phyloP scores from a whole-genome alignment of 2,888 invertebrate genomes.

The Ceriagrion tenellum region DNA sequence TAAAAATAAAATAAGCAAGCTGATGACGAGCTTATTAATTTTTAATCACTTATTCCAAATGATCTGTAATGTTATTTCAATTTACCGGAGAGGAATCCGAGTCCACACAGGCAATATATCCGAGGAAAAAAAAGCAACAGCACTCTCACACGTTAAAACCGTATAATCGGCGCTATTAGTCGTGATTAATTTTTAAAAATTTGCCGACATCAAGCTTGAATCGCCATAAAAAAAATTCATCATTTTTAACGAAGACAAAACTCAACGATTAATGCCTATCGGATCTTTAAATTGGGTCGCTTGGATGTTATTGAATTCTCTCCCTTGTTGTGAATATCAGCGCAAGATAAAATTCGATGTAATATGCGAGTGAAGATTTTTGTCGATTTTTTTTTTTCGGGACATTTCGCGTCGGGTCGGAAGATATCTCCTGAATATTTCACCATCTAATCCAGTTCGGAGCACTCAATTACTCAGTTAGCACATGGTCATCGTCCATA shows the following conservation, averaged over 20 bases:
- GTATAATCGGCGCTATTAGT: neutral
- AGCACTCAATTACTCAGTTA: neutral
- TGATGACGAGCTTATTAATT: neutral
- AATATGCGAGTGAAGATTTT: too few relatives aligned
- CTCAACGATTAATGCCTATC: neutral
- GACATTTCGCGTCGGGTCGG: neutral
- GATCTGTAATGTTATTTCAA: too few relatives aligned
- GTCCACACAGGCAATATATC: neutral
- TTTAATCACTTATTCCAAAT: neutral
- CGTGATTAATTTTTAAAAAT: neutral
- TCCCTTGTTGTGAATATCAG: neutral
- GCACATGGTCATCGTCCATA: neutral
- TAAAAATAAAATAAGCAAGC: neutral
- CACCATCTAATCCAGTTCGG: neutral
- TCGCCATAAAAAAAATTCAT: neutral
- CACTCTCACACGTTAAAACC: neutral
- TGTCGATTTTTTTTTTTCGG: too few relatives aligned
- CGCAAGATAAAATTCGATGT: too few relatives aligned
- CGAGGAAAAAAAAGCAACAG: neutral
- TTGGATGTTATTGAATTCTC: neutral
- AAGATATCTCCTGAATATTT: neutral
- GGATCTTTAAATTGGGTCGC: neutral
- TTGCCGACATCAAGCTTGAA: neutral
- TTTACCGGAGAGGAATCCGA: too few relatives aligned
- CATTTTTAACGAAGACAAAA: neutral